A percentile compares a stretch with the other conserved stretches of the same genome.
Evolutionary conservation across 2,888 invertebrate genomes (phyloP).

Genomic region (Tanypteryx hageni): DNA sequence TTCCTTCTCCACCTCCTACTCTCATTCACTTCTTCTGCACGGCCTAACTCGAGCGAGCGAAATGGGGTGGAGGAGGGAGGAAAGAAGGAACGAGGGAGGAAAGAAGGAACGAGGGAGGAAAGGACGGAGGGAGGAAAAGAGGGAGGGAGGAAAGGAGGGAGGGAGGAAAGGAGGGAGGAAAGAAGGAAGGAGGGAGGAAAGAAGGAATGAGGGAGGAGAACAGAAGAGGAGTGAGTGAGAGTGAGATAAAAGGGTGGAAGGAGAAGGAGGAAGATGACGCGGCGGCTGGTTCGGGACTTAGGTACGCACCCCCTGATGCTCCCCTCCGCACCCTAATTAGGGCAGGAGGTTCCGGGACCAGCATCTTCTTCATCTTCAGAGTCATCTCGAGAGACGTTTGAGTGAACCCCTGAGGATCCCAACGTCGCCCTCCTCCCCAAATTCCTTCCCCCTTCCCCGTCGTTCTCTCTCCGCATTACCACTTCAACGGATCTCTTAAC

Average conservation of each 20-base stretch:
- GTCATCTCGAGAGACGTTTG: not conserved
- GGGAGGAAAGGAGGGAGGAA: not conserved
- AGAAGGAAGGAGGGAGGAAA: not conserved
- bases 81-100: not conserved
- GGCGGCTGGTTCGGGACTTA: not conserved
- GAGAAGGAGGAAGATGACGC: not conserved
- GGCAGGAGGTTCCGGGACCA: not conserved
- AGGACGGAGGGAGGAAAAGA: not conserved
- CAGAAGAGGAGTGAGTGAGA: conserved; percentile 9
- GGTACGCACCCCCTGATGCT: not conserved
- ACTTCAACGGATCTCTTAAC: not conserved
- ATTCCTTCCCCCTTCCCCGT: too few relatives aligned
- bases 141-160: not conserved
- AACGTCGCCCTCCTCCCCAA: not conserved
- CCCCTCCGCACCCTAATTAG: not conserved
- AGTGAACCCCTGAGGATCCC: not conserved
- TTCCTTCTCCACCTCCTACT: not conserved
- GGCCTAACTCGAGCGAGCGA: not conserved
- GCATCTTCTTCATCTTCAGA: conserved; percentile 15
- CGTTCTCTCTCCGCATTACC: not conserved
- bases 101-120: not conserved
- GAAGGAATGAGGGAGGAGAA: not conserved
- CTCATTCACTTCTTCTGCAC: not conserved
- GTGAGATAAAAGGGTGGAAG: not conserved
- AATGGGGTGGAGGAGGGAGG: not conserved